Evolutionary conservation across 2,888 invertebrate species (phyloP), one percentile per base, ranked within the genome.

Genomic region (Lasioglossum zephyrum): DNA sequence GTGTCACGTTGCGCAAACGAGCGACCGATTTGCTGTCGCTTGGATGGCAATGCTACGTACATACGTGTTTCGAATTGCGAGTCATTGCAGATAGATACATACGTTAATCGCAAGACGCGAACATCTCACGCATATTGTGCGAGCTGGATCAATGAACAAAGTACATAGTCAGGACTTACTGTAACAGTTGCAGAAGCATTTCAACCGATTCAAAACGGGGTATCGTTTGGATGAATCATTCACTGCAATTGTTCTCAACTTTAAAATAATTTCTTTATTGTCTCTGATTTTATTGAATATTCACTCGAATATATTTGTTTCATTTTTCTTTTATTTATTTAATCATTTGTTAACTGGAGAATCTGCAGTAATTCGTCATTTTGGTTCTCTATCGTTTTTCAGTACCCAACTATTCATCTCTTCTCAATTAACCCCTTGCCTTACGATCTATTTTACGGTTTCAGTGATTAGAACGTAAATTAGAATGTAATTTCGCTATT

Each of bases 51-150:
- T 84, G 70, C 49, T 74, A 72, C 8, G 11, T 36, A 18, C 84
- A 57, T 31, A 63, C 84, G 77, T 79, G 86, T 75, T 76, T 73
- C 22, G 81, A 78, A 86, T 81, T 57, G 57, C 69, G n/a, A 13
- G 9, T 49, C 26, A 16, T n/a, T 60, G 44, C 36, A 39, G 36
- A 69, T 39, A 69, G 69, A 22, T 22, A 39, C 69, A 11, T 36
- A 39, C 69, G 69, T 39, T 69, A 69, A 69, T 39, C 69, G 4
- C 69, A 39, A 39, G 69, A 69, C 11, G 36, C 39, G 39, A 39
- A 69, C 39, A 66, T 39, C 8, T 18, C 9, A 18, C 31, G 36
- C 66, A 39, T 69, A 69, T 36, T 36, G 39, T 22, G 39, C 39
- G 18, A 66, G 31, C 18, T 66, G 22, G 36, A 39, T 69, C 22